Percentiles rank a stretch among this genome's conserved stretches.
These are phyloP conservation scores for Myotis findleyi DNA, from an alignment of 2,797 vertebrate species.

Conservation along the genomic window DNA sequence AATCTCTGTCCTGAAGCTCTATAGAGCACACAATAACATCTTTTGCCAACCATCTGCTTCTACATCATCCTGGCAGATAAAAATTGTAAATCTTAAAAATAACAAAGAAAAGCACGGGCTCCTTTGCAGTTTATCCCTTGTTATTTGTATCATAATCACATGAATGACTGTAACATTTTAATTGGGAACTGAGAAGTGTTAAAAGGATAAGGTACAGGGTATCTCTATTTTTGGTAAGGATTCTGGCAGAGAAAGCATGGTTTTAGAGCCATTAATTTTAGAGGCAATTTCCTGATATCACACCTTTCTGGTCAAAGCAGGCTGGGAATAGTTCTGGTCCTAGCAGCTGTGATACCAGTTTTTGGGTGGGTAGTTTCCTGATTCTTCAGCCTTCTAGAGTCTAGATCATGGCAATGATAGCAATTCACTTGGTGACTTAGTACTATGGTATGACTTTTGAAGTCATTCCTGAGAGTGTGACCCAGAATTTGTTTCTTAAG, in stretches of 20 bases:
- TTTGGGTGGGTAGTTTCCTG: not conserved
- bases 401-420: not conserved
- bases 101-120: too few species aligned
- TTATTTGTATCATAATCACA: not conserved
- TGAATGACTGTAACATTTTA: not conserved
- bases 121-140: not conserved
- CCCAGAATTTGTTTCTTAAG: not conserved
- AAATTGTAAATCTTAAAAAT: not conserved
- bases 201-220: not conserved
- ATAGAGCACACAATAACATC: not conserved
- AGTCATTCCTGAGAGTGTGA: not conserved
- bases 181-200: not conserved
- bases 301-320: not conserved
- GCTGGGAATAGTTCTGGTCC: not conserved
- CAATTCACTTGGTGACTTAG: not conserved
- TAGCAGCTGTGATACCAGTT: not conserved
- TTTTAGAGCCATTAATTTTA: slow-evolving; percentile 3
- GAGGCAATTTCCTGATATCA: not conserved
- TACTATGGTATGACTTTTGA: not conserved
- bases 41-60: not conserved
- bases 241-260: not conserved
- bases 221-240: not conserved
- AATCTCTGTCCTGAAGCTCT: not conserved
- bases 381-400: not conserved
- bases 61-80: not conserved